A percentile compares a stretch with the other conserved stretches of the same genome.
phyloP scores from a whole-genome alignment of 2,888 invertebrate species.

The Steinernema scapterisci region DNA sequence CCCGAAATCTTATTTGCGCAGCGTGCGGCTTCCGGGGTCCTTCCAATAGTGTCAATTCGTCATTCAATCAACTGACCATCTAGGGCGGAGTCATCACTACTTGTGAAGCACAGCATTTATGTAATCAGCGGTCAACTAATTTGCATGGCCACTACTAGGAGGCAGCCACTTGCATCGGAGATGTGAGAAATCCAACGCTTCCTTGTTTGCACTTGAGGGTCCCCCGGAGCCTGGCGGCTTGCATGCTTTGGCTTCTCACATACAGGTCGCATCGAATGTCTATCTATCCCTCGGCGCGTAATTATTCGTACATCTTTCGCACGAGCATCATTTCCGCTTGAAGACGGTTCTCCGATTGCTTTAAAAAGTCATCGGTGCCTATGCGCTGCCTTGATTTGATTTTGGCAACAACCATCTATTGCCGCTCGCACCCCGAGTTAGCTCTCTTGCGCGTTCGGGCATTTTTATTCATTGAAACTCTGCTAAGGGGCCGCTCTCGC shows the following conservation, averaged over 20 bases:
- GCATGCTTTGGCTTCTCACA: neutral
- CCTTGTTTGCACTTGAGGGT: conserved; percentile 5
- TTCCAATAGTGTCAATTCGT: conserved; percentile 30
- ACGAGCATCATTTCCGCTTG: neutral
- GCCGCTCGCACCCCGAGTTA: conserved; percentile 1
- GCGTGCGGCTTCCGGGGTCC: conserved; percentile 27
- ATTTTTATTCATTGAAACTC: conserved; percentile 21
- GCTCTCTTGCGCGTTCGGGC: conserved; percentile 10
- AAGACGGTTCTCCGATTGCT: conserved; percentile 6
- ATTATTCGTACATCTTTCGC: neutral
- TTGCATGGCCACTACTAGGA: conserved; percentile 12
- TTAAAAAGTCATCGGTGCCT: conserved; percentile 6
- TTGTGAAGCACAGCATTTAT: conserved; percentile 29
- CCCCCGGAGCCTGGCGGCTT: neutral
- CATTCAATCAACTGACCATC: conserved; percentile 32
- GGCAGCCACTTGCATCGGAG: conserved; percentile 13
- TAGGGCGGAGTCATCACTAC: conserved; percentile 24
- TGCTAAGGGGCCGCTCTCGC: conserved; percentile 6
- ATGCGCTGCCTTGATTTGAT: conserved; percentile 27
- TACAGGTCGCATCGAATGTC: too few species aligned
- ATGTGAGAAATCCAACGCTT: conserved; percentile 29
- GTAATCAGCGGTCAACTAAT: conserved; percentile 33
- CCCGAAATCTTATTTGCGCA: conserved; percentile 30
- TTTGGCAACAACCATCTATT: conserved; percentile 22
- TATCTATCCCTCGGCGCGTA: neutral